Percentiles rank a stretch among this genome's conserved stretches.
Conservation (phyloP, 2,113 vertebrate species). For the Nothoprocta pentlandii region DNA sequence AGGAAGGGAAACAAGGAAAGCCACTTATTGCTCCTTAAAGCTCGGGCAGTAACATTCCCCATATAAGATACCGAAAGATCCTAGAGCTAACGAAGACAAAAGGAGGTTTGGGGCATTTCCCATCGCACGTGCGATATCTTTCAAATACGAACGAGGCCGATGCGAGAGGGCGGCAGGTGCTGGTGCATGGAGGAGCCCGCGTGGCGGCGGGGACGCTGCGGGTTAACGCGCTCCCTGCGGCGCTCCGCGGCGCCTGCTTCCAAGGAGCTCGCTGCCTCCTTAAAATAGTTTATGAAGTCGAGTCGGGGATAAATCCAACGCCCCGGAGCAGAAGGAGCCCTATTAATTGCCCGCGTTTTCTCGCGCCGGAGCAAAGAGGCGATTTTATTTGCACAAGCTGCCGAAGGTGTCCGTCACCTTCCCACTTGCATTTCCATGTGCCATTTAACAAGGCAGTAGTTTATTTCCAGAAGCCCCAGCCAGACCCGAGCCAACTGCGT, state of each 20-base stretch:
- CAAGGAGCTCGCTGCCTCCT: conserved; percentile 78
- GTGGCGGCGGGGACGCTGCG: not conserved
- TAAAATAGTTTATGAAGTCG: conserved; percentile 78
- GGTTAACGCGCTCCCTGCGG: conserved; percentile 59
- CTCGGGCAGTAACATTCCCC: not conserved
- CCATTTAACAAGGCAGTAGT: conserved; percentile 76
- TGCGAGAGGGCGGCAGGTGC: too few species aligned
- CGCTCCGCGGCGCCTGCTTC: conserved; percentile 49
- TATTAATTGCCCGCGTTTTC: conserved; percentile 76
- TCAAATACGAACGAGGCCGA: too few species aligned
- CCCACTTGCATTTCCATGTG: conserved; percentile 64
- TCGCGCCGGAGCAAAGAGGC: conserved; percentile 48
- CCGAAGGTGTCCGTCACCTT: conserved; percentile 75
- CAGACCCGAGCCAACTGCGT: conserved; percentile 72
- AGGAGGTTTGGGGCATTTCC: not conserved
- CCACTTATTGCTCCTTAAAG: not conserved
- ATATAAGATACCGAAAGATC: not conserved
- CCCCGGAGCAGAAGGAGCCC: conserved; percentile 65
- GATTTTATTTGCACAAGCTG: conserved; percentile 75
- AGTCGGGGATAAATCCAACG: conserved; percentile 56
- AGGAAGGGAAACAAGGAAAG: conserved; percentile 10
- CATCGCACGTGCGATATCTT: not conserved
- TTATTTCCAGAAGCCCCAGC: conserved; percentile 74
- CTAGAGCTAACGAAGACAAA: not conserved
- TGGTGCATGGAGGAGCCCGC: not conserved